phyloP scores from a whole-genome alignment of 2,888 invertebrate genomes.

The Arge pagana region DNA sequence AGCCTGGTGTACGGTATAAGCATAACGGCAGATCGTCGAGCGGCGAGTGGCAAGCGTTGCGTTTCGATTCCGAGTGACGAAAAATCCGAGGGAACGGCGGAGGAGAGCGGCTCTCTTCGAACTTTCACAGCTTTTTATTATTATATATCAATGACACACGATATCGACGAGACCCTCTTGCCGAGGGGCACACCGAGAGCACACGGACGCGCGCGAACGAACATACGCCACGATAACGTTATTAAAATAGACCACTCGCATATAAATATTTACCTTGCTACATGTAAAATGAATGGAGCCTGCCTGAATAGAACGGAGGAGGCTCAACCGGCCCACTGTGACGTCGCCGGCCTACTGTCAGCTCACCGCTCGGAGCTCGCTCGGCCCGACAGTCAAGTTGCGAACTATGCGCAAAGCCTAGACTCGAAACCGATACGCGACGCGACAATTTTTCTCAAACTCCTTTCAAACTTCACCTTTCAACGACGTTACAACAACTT shows the following conservation, averaged over 20 bases:
- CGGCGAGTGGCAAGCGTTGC: too few species aligned
- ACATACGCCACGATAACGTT: slow-evolving; percentile 32
- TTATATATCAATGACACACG: too few species aligned
- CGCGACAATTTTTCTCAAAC: slow-evolving; percentile 22
- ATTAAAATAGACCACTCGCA: slow-evolving; percentile 41
- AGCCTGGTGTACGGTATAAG: too few species aligned
- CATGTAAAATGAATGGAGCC: slow-evolving; percentile 58
- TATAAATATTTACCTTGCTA: slow-evolving; percentile 58
- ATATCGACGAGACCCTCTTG: too few species aligned
- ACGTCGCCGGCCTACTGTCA: slow-evolving; percentile 64
- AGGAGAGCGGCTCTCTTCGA: too few species aligned
- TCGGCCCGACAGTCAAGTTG: slow-evolving; percentile 60
- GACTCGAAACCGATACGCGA: slow-evolving; percentile 36
- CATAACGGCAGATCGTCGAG: too few species aligned
- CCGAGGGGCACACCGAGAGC: too few species aligned
- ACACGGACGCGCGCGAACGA: slow-evolving; percentile 34
- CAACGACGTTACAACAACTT: neutral
- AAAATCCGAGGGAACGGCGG: too few species aligned
- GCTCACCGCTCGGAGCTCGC: slow-evolving; percentile 57
- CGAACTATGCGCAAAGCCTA: slow-evolving; percentile 53
- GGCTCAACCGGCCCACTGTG: slow-evolving; percentile 61
- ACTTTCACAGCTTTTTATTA: too few species aligned
- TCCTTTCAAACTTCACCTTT: slow-evolving; percentile 32
- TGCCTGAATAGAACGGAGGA: slow-evolving; percentile 56
- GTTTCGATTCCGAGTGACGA: too few species aligned